phyloP scores from a whole-genome alignment of 2,888 invertebrate genomes.

The Poecilobothrus nobilitatus region DNA sequence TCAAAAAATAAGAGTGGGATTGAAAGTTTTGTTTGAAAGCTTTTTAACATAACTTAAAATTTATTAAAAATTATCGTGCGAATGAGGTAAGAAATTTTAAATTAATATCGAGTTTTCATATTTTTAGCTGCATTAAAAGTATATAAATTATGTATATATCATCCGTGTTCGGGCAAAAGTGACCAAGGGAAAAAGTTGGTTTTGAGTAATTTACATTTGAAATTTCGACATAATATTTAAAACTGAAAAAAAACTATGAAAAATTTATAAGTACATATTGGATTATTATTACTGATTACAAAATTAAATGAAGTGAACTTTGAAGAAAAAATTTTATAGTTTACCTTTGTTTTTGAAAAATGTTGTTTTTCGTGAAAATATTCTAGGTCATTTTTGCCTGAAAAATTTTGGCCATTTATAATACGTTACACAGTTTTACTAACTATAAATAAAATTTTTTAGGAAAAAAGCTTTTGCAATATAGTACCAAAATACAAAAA shows the following conservation, averaged over 20 bases:
- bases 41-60: too few species aligned
- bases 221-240: neutral
- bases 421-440: neutral
- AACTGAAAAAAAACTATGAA: neutral
- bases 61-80: too few species aligned
- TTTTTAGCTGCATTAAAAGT: too few species aligned
- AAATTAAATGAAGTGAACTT: neutral
- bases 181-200: neutral
- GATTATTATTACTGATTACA: neutral
- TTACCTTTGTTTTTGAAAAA: neutral
- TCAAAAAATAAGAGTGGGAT: too few species aligned
- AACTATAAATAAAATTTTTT: too few species aligned
- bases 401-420: neutral
- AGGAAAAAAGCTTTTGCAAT: too few species aligned
- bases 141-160: too few species aligned
- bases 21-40: too few species aligned
- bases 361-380: neutral
- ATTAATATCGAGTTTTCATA: too few species aligned
- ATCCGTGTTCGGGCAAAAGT: neutral
- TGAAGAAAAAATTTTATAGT: neutral
- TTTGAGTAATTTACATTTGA: neutral
- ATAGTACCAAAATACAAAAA: too few species aligned
- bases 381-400: neutral
- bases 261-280: neutral
- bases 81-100: too few species aligned